Evolutionary conservation across 2,113 vertebrate species (phyloP).

Genomic region (Heterotilapia buettikoferi): DNA sequence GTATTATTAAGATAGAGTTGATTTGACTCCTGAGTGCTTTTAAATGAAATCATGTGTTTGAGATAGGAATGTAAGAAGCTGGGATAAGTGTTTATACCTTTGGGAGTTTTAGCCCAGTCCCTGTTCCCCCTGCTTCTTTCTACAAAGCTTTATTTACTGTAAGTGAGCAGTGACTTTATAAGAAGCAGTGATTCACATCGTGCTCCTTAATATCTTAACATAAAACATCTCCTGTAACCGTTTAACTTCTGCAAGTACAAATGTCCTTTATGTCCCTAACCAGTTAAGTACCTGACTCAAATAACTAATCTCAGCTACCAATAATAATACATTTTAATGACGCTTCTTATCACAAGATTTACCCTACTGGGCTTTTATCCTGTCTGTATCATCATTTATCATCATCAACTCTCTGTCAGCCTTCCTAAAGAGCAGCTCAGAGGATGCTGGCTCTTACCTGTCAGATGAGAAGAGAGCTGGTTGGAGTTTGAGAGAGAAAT

Average conservation of each 20-base stretch:
- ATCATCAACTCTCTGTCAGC: not conserved
- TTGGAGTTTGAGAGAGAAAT: constrained; percentile 45
- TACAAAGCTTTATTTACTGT: not conserved
- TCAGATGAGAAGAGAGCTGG: constrained; percentile 22
- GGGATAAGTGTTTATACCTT: constrained; percentile 32
- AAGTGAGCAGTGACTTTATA: not conserved
- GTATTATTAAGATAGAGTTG: not conserved
- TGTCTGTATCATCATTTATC: not conserved
- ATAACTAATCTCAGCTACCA: not conserved
- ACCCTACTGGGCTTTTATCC: not conserved
- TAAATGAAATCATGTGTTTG: constrained; percentile 6
- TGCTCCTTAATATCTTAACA: not conserved
- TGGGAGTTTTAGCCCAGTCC: constrained; percentile 25
- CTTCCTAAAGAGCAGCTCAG: not conserved
- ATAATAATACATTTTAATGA: not conserved
- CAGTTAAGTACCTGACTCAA: not conserved
- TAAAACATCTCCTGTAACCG: fast-evolving
- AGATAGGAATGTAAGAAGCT: not conserved
- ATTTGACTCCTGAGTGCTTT: not conserved
- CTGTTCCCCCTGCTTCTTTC: not conserved
- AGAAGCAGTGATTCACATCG: not conserved
- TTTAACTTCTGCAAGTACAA: not conserved
- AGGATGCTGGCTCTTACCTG: constrained; percentile 56
- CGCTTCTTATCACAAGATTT: not conserved
- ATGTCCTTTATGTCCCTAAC: fast-evolving